A percentile compares a stretch with the other conserved stretches of the same genome.
Evolutionary conservation across 2,113 vertebrate species (phyloP).

Genomic region (Rafetus swinhoei): DNA sequence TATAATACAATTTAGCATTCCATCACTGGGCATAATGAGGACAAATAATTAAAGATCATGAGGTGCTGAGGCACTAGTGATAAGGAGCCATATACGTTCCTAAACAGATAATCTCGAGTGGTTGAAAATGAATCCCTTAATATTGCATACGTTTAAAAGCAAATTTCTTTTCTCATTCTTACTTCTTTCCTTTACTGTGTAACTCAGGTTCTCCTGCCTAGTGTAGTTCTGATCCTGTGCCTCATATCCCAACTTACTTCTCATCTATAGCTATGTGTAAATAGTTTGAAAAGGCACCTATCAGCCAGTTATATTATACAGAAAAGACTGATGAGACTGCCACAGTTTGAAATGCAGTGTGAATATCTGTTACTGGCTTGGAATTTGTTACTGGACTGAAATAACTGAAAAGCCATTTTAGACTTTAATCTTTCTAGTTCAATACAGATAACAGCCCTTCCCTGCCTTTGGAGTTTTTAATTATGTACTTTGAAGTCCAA

Average conservation of each 20-base stretch:
- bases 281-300: neutral
- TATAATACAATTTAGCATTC: neutral
- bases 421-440: neutral
- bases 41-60: neutral
- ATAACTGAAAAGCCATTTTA: neutral
- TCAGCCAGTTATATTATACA: neutral
- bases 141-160: too few species aligned
- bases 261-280: neutral
- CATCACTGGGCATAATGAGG: neutral
- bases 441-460: neutral
- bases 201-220: neutral
- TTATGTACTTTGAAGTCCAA: neutral
- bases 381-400: neutral
- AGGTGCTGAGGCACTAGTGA: neutral
- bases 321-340: neutral
- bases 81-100: neutral
- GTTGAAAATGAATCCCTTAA: rapidly evolving
- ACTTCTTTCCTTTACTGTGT: neutral
- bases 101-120: neutral
- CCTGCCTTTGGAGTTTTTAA: neutral
- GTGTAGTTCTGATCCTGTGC: neutral
- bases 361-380: neutral
- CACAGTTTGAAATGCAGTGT: neutral
- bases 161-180: neutral
- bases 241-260: rapidly evolving